Percentiles rank a stretch among this genome's conserved stretches.
Conservation (phyloP, 2,797 vertebrate genomes). For the Ctenopoma multispine region DNA sequence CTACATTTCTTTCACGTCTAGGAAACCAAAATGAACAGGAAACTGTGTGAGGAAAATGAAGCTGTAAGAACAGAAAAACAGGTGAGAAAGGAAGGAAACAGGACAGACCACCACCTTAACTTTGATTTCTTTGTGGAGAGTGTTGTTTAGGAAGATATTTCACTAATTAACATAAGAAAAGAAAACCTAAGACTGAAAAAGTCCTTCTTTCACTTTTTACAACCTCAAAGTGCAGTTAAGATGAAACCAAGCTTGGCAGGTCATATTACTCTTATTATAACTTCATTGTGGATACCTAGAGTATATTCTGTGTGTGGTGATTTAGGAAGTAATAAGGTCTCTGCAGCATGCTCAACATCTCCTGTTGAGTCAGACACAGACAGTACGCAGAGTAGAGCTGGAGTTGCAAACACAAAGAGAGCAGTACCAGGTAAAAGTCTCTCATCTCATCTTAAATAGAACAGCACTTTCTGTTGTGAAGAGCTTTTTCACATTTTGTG, state of each 20-base stretch:
- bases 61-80: conserved; percentile 87
- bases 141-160: not conserved
- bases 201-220: not conserved
- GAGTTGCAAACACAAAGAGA: conserved; percentile 85
- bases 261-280: not conserved
- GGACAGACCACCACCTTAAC: not conserved
- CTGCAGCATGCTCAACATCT: conserved; percentile 87
- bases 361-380: conserved; percentile 87
- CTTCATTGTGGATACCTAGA: not conserved
- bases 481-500: not conserved
- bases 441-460: not conserved
- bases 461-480: not conserved
- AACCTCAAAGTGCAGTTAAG: not conserved
- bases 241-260: not conserved
- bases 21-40: conserved; percentile 89
- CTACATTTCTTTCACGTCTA: conserved; percentile 59
- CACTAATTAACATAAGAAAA: not conserved
- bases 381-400: conserved; percentile 80
- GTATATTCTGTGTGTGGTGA: conserved; percentile 42
- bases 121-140: not conserved
- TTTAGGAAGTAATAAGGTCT: conserved; percentile 88
- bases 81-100: conserved; percentile 72
- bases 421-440: conserved; percentile 78
- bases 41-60: conserved; percentile 83
- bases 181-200: not conserved